Conservation (phyloP, 2,113 vertebrate species). For the Anolis sagrei region DNA sequence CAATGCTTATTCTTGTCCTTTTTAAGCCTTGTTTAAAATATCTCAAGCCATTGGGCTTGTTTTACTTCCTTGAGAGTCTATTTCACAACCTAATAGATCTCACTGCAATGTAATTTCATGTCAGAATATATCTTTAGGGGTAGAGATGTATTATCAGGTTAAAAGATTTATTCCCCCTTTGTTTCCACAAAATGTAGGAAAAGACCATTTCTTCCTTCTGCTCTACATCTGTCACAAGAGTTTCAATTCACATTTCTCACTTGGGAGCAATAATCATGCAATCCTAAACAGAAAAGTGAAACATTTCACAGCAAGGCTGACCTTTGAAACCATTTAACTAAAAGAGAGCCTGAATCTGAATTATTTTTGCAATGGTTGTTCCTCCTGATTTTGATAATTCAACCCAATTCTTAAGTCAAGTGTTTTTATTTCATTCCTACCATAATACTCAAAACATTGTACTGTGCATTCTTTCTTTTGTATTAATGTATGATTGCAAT, state of each 20-base stretch:
- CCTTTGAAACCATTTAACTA: constrained; percentile 39
- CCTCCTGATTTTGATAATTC: neutral
- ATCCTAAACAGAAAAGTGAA: constrained; percentile 27
- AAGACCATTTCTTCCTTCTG: neutral
- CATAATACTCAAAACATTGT: constrained; percentile 14
- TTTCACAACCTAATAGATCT: constrained; percentile 16
- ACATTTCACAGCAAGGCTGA: constrained; percentile 38
- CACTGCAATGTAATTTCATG: constrained; percentile 41
- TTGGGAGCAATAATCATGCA: constrained; percentile 3
- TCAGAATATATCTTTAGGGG: constrained; percentile 44
- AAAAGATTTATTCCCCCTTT: constrained; percentile 33
- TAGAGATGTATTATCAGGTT: constrained; percentile 37
- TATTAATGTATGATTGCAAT: constrained; percentile 13
- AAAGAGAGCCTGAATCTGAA: constrained; percentile 32
- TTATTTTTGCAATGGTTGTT: neutral
- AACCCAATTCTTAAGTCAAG: constrained; percentile 19
- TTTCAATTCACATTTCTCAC: constrained; percentile 29
- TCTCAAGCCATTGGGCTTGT: constrained; percentile 20
- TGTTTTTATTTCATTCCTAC: neutral
- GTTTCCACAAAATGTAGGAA: constrained; percentile 11
- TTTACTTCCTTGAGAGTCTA: neutral
- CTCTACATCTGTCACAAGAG: neutral
- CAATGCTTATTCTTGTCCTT: neutral
- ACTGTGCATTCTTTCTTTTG: neutral
- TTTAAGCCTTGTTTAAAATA: constrained; percentile 5